These are phyloP conservation scores for Rhynchonycteris naso DNA, from an alignment of 2,797 vertebrate species.

Conservation along the genomic window DNA sequence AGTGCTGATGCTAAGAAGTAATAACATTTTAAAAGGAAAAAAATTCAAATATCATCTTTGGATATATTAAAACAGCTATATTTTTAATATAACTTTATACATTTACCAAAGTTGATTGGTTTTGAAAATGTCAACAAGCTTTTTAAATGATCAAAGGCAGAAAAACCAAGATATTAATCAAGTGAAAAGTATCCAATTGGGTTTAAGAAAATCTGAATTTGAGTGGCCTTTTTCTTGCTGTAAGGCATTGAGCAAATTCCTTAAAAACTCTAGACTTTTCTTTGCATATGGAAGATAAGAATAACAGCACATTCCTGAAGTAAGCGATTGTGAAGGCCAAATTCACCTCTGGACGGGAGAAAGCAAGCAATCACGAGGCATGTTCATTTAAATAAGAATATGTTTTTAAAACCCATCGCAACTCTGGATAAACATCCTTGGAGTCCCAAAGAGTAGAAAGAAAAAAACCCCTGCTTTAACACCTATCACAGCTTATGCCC, in stretches of 20 bases:
- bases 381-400: background rate
- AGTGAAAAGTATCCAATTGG: background rate
- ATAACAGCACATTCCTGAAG: background rate
- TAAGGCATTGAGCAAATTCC: background rate
- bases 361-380: background rate
- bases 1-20: background rate
- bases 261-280: background rate
- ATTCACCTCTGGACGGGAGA: background rate
- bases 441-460: background rate
- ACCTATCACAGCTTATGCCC: background rate
- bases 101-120: slow-evolving; percentile 15
- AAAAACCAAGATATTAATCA: background rate
- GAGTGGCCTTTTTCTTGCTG: background rate
- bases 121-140: slow-evolving; percentile 10
- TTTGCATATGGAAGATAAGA: background rate
- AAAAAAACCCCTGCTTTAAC: background rate
- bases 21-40: slow-evolving; percentile 4
- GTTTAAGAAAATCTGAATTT: background rate
- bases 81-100: background rate
- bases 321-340: background rate
- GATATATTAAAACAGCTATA: background rate
- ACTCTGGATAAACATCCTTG: background rate
- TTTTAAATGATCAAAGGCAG: slow-evolving; percentile 53
- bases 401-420: background rate
- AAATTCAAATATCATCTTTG: background rate